phyloP scores from a whole-genome alignment of 2,797 vertebrate species.

The Danio albolineatus region DNA sequence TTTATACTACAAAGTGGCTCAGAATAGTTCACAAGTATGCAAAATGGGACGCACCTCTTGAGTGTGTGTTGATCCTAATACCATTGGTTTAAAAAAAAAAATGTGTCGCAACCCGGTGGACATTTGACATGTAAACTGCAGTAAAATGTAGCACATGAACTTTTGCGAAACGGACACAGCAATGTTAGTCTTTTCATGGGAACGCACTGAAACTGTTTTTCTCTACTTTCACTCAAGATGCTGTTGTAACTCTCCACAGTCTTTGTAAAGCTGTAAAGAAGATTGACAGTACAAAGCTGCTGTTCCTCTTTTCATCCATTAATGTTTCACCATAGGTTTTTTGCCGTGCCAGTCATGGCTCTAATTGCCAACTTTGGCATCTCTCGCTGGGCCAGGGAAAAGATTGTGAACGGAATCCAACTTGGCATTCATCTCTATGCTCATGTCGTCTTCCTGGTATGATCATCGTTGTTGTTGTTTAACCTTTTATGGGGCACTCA shows the following conservation, averaged over 20 bases:
- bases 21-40: neutral
- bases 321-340: conserved; percentile 81
- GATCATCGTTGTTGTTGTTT: neutral
- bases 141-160: neutral
- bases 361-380: conserved; percentile 94
- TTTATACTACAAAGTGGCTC: neutral
- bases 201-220: neutral
- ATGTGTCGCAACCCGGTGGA: neutral
- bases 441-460: conserved; percentile 89
- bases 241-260: neutral
- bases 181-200: neutral
- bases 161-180: neutral
- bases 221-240: neutral
- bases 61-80: neutral
- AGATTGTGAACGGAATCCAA: conserved; percentile 95
- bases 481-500: no score
- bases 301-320: conserved; percentile 52
- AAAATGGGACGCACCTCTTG: neutral
- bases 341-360: conserved; percentile 91
- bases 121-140: neutral
- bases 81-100: neutral
- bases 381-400: conserved; percentile 93
- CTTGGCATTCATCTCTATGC: conserved; percentile 92
- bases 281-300: neutral
- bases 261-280: conserved; percentile 4